A percentile compares a stretch with the other conserved stretches of the same genome.
phyloP scores from a whole-genome alignment of 2,888 invertebrate genomes.

The Dastarcus helophoroides region DNA sequence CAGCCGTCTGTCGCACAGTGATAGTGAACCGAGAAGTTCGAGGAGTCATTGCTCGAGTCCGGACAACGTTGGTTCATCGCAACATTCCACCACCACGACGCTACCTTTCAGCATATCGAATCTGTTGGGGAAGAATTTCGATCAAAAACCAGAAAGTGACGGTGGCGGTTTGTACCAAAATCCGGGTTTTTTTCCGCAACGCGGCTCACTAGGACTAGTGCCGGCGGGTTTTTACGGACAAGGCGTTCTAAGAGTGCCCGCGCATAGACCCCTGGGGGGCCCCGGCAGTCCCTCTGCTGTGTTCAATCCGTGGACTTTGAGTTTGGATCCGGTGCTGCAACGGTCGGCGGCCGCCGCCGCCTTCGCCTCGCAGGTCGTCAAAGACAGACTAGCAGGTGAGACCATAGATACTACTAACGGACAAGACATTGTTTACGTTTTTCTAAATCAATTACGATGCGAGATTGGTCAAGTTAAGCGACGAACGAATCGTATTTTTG shows the following conservation, averaged over 20 bases:
- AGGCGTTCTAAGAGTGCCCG: slow-evolving; percentile 73
- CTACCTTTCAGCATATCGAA: slow-evolving; percentile 75
- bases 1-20: slow-evolving; percentile 50
- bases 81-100: slow-evolving; percentile 43
- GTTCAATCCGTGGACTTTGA: slow-evolving; percentile 37
- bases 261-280: slow-evolving; percentile 57
- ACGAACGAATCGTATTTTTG: no score
- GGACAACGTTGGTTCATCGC: slow-evolving; percentile 38
- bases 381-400: slow-evolving; percentile 73
- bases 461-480: no score
- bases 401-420: no score
- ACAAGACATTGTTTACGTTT: no score
- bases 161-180: slow-evolving; percentile 23
- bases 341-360: slow-evolving; percentile 59
- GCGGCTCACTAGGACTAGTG: slow-evolving; percentile 30
- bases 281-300: slow-evolving; percentile 35
- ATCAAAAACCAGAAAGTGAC: slow-evolving; percentile 41
- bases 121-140: slow-evolving; percentile 64
- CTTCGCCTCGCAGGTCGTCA: slow-evolving; percentile 70
- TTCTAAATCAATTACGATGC: no score
- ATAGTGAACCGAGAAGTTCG: slow-evolving; percentile 45
- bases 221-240: slow-evolving; percentile 42
- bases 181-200: slow-evolving; percentile 26
- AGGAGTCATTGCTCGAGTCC: slow-evolving; percentile 35
- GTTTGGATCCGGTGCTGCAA: slow-evolving; percentile 52